Conservation (phyloP, 2,113 vertebrate genomes). For the Scopus umbretta region DNA sequence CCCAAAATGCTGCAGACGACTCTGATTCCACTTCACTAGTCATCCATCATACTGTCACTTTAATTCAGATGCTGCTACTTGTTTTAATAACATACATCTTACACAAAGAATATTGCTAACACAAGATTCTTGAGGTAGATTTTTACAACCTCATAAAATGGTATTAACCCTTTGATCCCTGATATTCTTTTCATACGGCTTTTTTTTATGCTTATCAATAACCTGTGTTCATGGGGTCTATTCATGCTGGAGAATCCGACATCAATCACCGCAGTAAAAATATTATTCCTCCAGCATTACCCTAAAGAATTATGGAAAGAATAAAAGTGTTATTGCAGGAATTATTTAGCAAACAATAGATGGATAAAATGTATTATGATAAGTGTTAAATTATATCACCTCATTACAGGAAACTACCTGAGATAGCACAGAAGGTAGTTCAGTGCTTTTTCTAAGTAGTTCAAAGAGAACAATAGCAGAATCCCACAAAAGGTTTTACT, state of each 20-base stretch:
- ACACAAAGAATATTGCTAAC: conserved; percentile 86
- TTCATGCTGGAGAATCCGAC: conserved; percentile 51
- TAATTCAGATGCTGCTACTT: conserved; percentile 96
- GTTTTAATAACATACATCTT: conserved; percentile 92
- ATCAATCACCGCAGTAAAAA: conserved; percentile 77
- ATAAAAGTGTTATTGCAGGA: conserved; percentile 81
- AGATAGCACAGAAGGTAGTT: conserved; percentile 57
- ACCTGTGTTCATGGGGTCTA: conserved; percentile 60
- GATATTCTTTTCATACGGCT: conserved; percentile 60
- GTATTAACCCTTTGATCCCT: conserved; percentile 83
- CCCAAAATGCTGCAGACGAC: conserved; percentile 80
- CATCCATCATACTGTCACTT: conserved; percentile 95
- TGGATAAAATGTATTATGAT: conserved; percentile 76
- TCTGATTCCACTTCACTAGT: conserved; percentile 78
- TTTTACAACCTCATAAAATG: conserved; percentile 86
- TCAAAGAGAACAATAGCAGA: conserved; percentile 70
- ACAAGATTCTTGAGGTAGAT: conserved; percentile 79
- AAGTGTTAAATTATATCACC: conserved; percentile 79
- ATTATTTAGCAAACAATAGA: conserved; percentile 82
- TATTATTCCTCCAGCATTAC: conserved; percentile 72
- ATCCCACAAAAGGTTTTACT: conserved; percentile 56
- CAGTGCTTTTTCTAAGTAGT: conserved; percentile 53
- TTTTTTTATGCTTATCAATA: conserved; percentile 78
- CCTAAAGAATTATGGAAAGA: conserved; percentile 78
- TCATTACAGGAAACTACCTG: conserved; percentile 70